Conservation (phyloP, 2,113 vertebrate species). For the Miniopterus natalensis region DNA sequence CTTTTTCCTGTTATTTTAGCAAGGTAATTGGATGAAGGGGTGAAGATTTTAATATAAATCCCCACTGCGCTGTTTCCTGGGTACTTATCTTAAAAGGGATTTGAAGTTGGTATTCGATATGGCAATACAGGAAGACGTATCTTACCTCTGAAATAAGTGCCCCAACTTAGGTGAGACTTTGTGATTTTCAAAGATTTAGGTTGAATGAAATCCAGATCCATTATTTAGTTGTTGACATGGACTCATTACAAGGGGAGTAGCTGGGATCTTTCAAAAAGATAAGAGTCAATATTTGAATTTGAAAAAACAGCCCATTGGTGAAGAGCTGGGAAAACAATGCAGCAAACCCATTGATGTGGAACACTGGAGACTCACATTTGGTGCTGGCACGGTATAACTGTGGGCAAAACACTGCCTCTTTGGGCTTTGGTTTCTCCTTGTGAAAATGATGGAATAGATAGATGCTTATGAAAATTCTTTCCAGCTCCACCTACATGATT, state of each 20-base stretch:
- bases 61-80: background rate
- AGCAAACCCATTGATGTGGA: background rate
- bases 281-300: slow-evolving; percentile 5
- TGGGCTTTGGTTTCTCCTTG: background rate
- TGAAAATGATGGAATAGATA: background rate
- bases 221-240: slow-evolving; percentile 41
- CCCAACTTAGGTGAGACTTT: background rate
- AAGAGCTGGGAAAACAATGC: background rate
- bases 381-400: background rate
- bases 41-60: slow-evolving; percentile 44
- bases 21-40: slow-evolving; percentile 25
- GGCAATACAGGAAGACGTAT: background rate
- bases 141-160: slow-evolving; percentile 42
- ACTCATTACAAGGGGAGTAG: slow-evolving; percentile 9
- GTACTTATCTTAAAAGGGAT: background rate
- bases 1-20: background rate
- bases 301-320: background rate
- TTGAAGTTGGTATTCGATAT: slow-evolving; percentile 34
- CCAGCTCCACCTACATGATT: background rate
- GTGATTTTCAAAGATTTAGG: slow-evolving; percentile 15
- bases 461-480: slow-evolving; percentile 16
- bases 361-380: background rate
- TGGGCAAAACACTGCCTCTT: background rate
- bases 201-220: slow-evolving; percentile 25
- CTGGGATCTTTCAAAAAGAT: background rate